Evolutionary conservation across 2,113 vertebrate genomes (phyloP).

Genomic region (Psephotus haematonotus): DNA sequence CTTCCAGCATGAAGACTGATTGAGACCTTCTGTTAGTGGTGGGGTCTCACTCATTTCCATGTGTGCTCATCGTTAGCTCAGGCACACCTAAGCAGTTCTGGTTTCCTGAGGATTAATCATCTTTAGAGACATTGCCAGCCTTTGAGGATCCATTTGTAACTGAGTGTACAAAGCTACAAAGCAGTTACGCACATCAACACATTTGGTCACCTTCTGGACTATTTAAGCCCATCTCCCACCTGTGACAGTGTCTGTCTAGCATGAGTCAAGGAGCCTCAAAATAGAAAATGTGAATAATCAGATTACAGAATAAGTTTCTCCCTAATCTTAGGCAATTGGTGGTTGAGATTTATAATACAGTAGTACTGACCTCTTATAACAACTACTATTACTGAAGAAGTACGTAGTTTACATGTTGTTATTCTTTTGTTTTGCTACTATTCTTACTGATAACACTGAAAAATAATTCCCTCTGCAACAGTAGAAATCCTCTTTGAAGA

Average conservation of each 20-base stretch:
- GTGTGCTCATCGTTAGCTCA: background rate
- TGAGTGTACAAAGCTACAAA: background rate
- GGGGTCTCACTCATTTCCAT: fast-evolving
- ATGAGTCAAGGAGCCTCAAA: background rate
- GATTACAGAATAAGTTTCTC: background rate
- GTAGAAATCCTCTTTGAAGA: constrained; percentile 6
- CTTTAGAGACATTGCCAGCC: background rate
- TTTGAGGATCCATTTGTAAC: background rate
- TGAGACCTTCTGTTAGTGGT: background rate
- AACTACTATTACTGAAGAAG: background rate
- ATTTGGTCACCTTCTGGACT: background rate
- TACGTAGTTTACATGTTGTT: background rate
- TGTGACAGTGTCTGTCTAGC: background rate
- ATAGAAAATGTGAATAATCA: background rate
- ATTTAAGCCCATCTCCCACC: background rate
- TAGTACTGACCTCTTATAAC: background rate
- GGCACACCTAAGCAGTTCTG: background rate
- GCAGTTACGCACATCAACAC: background rate
- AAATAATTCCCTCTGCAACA: background rate
- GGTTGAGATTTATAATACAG: background rate
- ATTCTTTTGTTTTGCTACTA: background rate
- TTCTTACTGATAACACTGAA: background rate
- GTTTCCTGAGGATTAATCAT: background rate
- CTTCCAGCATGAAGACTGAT: background rate
- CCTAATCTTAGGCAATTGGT: background rate